Evolutionary conservation across 2,797 vertebrate species (phyloP).

Genomic region (Staurois parvus): DNA sequence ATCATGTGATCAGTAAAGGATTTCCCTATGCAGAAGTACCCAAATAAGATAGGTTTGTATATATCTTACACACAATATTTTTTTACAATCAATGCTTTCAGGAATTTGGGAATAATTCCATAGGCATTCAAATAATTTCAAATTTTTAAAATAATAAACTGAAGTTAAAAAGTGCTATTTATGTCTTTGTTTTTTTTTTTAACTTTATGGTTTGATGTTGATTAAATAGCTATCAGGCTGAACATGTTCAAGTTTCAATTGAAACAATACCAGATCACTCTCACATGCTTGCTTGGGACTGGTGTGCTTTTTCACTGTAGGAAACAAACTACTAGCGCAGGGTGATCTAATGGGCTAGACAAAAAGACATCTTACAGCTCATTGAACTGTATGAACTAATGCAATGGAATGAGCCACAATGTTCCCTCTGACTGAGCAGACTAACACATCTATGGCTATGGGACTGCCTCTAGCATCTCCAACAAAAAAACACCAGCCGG

Average conservation of each 20-base stretch:
- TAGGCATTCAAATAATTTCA: no score
- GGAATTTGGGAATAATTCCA: no score
- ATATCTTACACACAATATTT: no score
- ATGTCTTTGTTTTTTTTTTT: no score
- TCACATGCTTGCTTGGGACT: not conserved
- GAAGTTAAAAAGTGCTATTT: no score
- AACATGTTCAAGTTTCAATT: not conserved
- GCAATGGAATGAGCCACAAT: constrained; percentile 45
- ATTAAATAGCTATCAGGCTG: not conserved
- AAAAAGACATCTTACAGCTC: constrained; percentile 27
- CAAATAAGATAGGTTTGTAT: no score
- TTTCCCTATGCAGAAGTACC: no score
- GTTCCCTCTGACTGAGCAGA: constrained; percentile 42
- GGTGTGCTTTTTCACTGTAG: not conserved
- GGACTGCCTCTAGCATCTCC: constrained; percentile 5
- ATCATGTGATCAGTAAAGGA: no score
- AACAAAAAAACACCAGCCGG: constrained; percentile 4
- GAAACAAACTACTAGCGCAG: constrained; percentile 5
- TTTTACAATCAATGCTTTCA: no score
- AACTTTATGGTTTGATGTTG: not conserved
- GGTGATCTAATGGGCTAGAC: constrained; percentile 37
- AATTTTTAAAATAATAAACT: no score
- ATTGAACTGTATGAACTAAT: constrained; percentile 46
- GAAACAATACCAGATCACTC: not conserved
- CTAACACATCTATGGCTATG: constrained; percentile 33